Evolutionary conservation across 2,888 invertebrate genomes (phyloP), one percentile per base, ranked within the genome.

Genomic region (Nephrocerus scutellatus): DNA sequence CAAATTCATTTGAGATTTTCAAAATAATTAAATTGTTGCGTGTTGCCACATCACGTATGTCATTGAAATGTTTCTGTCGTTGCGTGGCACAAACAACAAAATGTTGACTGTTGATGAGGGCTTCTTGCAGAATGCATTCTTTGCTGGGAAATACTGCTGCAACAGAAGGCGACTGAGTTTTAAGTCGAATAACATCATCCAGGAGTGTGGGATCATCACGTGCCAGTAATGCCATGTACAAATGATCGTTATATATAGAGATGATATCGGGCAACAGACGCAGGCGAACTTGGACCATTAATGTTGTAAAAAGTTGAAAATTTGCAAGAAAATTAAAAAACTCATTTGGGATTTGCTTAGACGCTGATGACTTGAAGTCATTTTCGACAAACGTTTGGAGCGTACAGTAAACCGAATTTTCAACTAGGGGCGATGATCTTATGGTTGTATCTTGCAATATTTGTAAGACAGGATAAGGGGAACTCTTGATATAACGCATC

Each of bases 1-100:
- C 32, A 29, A 64, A 58, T 38, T 63, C 65, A 37, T 62, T 54
- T 15, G 59, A 59, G n/a, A 63, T 39, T 28, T 62, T 60, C 2
- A 65, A 45, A 30, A 64, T 54, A 6, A 65, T 49, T 23, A 64
- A 29, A 39, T 54, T 59, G 18, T 63, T 64, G 5, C 59, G 51
- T 7, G 62, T 29, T 5, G 48, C 50, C 3, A 41, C 46, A 43
- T 64, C 59, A 3, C 31, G 10, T 10, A 62, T 47, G 14, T 48
- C 45, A 2, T 41, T 43, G 10, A 59, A 56, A 14, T 44, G 50
- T 23, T 46, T 42, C 30, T 55, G 57, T 6, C 57, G 38, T n/a
- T 57, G 50, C 29, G 50, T 50, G 21, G 39, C 44, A 23, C 54
- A 48, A 4, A 57, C 56, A 9, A 63, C 54, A 50, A 62, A 65